Base-by-base conservation (phyloP, 23 tunicate species). In the Diplosoma virens region DNA sequence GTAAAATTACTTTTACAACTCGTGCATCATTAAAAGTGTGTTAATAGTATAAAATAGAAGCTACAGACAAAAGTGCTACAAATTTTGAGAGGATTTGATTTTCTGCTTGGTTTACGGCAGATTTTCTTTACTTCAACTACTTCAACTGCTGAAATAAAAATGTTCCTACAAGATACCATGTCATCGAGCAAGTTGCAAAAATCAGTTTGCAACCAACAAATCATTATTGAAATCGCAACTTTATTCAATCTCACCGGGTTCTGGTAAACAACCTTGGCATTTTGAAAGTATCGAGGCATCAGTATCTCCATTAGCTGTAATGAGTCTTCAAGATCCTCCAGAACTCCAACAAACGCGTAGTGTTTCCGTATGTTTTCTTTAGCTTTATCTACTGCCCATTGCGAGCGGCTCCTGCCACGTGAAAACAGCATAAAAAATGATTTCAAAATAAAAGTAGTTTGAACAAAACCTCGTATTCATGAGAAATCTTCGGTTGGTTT, bases 321-420 rank as follows among this genome's bases (percentile, higher is more conserved):
- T 24, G 87, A 78, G 2, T 56, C 55, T 17, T 86, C 92, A 30
- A 95, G 93, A 6, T 95, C 93, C 60, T 95, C 99, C 1, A 89
- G 27, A 14, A 76, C 71, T 54, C 99, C 99, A 36, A 95, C 99
- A 50, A 95, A 95, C 50, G 66, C 74, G 70, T 89, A 95, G 58
- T 95, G 84, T 27, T 70, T 63, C 1, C 81, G 73, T 1, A 95
- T 86, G 72, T 95, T 95, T 31, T 89, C 33, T 59, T 95, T 95
- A 1, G 99, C 99, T 59, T 56, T 69, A 0, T 95, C 99, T 4
- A 95, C 76, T 0, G 99, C 93, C 99, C 99, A 95, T 28, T 79
- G 81, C 30, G 96, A 80, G 37, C 96, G 75, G 26, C 81, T 67
- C 88, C 88, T 83, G 71, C 25, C n/a, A 79, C 7, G n/a, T 26